Evolutionary conservation across 2,888 invertebrate genomes (phyloP).

Genomic region (Deroplatys truncata): DNA sequence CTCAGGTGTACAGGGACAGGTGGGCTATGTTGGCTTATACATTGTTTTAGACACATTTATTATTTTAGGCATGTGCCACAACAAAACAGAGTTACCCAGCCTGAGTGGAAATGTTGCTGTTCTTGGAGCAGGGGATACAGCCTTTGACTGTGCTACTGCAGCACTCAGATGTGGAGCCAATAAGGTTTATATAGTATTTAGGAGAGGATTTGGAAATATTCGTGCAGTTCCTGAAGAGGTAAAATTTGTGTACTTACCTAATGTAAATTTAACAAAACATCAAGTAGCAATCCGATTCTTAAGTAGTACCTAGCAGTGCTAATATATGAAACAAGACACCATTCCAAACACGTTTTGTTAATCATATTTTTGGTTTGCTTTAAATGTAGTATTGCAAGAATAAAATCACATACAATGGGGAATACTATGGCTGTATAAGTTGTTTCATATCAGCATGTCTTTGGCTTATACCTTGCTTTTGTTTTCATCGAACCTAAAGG

Average conservation of each 20-base stretch:
- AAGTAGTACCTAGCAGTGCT: no score
- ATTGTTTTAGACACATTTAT: background rate
- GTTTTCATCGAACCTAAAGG: no score
- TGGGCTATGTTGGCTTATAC: no score
- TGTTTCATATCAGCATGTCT: no score
- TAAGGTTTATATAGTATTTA: slow-evolving; percentile 88
- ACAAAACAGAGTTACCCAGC: slow-evolving; percentile 67
- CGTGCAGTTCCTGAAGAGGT: slow-evolving; percentile 98
- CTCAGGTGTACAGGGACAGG: no score
- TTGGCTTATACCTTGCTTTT: no score
- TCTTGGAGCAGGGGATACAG: slow-evolving; percentile 96
- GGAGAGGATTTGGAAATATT: slow-evolving; percentile 91
- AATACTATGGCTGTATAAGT: no score
- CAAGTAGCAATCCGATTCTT: no score
- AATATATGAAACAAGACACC: background rate
- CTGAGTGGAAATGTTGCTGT: slow-evolving; percentile 84
- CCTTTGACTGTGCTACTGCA: slow-evolving; percentile 98
- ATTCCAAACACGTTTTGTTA: background rate
- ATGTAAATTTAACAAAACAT: no score
- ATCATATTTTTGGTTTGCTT: no score
- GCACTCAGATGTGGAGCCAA: slow-evolving; percentile 91
- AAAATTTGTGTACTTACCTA: slow-evolving; percentile 9
- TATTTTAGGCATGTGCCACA: slow-evolving; percentile 68
- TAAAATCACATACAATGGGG: no score
- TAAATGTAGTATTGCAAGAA: no score